Evolutionary conservation across 2,797 vertebrate genomes (phyloP).

Genomic region (Hippoglossus hippoglossus): DNA sequence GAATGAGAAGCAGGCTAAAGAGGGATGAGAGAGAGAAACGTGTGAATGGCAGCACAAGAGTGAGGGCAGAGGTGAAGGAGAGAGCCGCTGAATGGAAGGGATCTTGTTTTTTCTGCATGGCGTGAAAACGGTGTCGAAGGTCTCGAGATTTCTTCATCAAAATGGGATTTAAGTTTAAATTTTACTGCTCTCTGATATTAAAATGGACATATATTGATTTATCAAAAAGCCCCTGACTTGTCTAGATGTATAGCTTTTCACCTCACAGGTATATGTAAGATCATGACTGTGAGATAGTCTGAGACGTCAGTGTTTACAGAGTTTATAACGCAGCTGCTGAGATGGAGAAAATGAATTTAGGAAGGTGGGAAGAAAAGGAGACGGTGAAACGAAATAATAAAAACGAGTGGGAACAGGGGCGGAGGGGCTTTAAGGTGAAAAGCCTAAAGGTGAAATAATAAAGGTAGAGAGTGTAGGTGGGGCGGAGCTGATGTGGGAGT

Average conservation of each 20-base stretch:
- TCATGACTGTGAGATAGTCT: not conserved
- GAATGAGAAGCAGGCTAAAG: conserved; percentile 3
- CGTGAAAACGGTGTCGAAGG: not conserved
- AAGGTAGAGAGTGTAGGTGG: not conserved
- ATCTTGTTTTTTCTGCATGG: not conserved
- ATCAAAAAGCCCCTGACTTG: too few species aligned
- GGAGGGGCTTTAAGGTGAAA: conserved; percentile 19
- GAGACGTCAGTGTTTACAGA: not conserved
- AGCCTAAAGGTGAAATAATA: conserved; percentile 24
- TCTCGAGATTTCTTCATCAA: not conserved
- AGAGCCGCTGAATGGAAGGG: conserved; percentile 9
- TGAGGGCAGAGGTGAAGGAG: conserved; percentile 24
- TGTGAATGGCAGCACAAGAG: not conserved
- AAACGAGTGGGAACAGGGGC: not conserved
- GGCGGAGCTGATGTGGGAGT: not conserved
- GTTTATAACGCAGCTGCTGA: not conserved
- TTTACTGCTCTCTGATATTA: too few species aligned
- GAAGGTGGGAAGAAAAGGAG: not conserved
- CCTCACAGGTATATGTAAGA: not conserved
- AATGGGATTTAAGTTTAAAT: not conserved
- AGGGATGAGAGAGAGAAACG: not conserved
- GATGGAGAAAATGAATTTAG: not conserved
- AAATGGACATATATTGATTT: too few species aligned
- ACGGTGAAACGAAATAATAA: not conserved
- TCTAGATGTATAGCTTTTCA: too few species aligned